Evolutionary conservation across 2,113 vertebrate species (phyloP).

Genomic region (Indicator indicator): DNA sequence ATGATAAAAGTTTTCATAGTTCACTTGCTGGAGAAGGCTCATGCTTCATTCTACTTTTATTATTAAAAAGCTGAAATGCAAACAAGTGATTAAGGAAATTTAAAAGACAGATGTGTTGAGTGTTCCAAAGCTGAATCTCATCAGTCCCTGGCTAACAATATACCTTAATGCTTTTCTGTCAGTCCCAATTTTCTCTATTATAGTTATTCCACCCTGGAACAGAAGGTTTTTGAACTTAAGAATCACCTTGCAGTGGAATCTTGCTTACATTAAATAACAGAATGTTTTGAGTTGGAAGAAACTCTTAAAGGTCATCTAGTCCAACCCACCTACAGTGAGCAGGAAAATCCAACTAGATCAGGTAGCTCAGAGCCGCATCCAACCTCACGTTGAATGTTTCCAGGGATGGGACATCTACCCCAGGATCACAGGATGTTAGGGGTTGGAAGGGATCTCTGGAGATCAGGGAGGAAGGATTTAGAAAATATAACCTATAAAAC

Average conservation of each 20-base stretch:
- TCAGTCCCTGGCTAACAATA: neutral
- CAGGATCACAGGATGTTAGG: too few species aligned
- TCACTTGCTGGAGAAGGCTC: neutral
- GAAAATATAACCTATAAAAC: neutral
- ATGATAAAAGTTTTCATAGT: neutral
- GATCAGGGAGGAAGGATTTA: neutral
- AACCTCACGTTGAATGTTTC: too few species aligned
- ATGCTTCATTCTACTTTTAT: neutral
- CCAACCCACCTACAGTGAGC: too few species aligned
- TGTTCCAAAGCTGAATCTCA: neutral
- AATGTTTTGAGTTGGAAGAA: too few species aligned
- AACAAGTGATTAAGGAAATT: neutral
- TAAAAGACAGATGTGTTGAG: neutral
- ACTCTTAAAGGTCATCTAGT: too few species aligned
- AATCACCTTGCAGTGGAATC: neutral
- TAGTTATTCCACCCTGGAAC: neutral
- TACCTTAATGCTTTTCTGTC: neutral
- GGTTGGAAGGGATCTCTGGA: too few species aligned
- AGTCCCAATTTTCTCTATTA: neutral
- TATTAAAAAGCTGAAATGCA: neutral
- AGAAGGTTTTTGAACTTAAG: neutral
- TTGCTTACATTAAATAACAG: neutral
- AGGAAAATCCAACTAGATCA: too few species aligned
- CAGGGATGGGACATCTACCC: too few species aligned
- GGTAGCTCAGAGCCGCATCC: too few species aligned